A percentile compares a stretch with the other conserved stretches of the same genome.
Conservation (phyloP, 2,113 vertebrate species). For the Pachypanchax playfairii region DNA sequence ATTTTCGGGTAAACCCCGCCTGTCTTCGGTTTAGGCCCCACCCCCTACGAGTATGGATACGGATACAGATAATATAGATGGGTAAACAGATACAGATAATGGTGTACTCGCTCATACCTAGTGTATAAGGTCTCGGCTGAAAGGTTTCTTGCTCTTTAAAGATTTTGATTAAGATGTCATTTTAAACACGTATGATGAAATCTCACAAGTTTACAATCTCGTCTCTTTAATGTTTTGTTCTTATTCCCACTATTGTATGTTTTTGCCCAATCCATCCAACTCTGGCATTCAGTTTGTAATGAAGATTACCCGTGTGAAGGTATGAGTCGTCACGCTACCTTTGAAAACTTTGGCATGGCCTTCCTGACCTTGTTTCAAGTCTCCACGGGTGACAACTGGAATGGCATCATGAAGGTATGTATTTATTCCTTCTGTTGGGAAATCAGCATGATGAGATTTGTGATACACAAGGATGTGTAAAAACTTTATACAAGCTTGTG, state of each 20-base stretch:
- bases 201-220: not conserved
- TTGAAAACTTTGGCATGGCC: conserved; percentile 99
- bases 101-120: no score
- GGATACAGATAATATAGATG: no score
- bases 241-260: conserved; percentile 1
- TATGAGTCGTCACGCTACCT: conserved; percentile 98
- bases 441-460: no score
- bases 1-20: no score
- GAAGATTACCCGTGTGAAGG: conserved; percentile 96
- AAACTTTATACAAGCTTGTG: not conserved
- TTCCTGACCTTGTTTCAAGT: conserved; percentile 98
- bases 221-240: not conserved
- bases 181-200: not conserved
- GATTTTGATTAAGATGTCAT: conserved; percentile 1
- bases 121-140: no score
- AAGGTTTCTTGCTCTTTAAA: not conserved
- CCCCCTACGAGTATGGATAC: no score
- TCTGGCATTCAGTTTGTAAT: conserved; percentile 86
- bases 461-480: not conserved
- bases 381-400: conserved; percentile 98
- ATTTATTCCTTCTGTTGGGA: not conserved
- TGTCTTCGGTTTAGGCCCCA: no score
- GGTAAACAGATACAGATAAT: no score
- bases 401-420: conserved; percentile 98
- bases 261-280: not conserved